Conservation (phyloP, 1,140 invertebrate genomes). For the Globodera ellingtonae region DNA sequence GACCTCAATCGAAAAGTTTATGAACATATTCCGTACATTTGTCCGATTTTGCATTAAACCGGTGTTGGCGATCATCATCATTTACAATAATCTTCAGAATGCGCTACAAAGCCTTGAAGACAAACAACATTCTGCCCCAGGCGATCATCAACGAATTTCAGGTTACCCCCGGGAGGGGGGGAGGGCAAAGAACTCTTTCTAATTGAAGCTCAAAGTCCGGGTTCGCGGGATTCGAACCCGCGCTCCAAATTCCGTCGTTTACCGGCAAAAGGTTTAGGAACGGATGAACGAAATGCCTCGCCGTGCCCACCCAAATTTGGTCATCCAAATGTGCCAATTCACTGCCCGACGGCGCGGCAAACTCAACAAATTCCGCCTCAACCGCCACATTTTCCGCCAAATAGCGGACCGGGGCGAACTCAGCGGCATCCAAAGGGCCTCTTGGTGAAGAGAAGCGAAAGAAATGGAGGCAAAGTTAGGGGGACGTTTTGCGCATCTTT, state of each 20-base stretch:
- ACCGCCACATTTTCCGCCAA: slow-evolving; percentile 58
- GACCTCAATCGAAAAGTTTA: too few relatives aligned
- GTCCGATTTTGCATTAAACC: slow-evolving; percentile 7
- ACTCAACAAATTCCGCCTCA: slow-evolving; percentile 61
- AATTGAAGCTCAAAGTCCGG: too few relatives aligned
- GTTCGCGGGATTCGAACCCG: too few relatives aligned
- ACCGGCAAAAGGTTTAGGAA: slow-evolving; percentile 3
- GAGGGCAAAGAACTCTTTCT: not conserved
- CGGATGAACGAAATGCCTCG: slow-evolving; percentile 22
- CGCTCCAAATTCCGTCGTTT: not conserved
- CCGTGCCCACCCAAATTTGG: slow-evolving; percentile 41
- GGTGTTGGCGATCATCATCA: too few relatives aligned
- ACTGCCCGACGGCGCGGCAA: slow-evolving; percentile 62
- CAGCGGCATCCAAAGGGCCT: slow-evolving; percentile 57
- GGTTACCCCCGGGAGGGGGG: slow-evolving; percentile 20
- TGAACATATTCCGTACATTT: not conserved
- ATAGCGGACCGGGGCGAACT: slow-evolving; percentile 59
- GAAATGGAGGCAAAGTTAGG: not conserved
- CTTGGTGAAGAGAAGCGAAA: slow-evolving; percentile 51
- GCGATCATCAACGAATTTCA: slow-evolving; percentile 61
- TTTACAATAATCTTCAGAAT: slow-evolving; percentile 40
- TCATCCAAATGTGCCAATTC: slow-evolving; percentile 63
- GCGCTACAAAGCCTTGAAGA: slow-evolving; percentile 61
- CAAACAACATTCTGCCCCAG: slow-evolving; percentile 60
- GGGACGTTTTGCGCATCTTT: not conserved